phyloP scores from a whole-genome alignment of 2,113 vertebrate genomes.

The Cacatua alba region DNA sequence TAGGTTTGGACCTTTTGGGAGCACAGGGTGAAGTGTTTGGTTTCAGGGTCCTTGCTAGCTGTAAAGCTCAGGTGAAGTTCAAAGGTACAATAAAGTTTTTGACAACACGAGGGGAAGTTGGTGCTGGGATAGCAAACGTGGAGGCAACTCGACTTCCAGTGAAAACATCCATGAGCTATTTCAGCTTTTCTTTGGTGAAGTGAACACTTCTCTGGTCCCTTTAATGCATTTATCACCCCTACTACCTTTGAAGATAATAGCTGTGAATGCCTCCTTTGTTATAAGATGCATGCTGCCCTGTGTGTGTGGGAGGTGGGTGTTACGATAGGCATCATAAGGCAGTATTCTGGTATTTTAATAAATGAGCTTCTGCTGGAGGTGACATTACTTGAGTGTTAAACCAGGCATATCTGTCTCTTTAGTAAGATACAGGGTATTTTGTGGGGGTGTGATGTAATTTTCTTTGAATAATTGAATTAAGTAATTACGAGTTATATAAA shows the following conservation, averaged over 20 bases:
- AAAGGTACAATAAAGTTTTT: not conserved
- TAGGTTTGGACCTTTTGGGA: not conserved
- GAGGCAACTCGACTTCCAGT: not conserved
- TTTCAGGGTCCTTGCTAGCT: not conserved
- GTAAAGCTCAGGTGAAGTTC: not conserved
- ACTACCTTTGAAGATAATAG: conserved; percentile 45
- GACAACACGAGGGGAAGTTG: not conserved
- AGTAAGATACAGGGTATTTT: conserved; percentile 40
- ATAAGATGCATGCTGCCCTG: conserved; percentile 1
- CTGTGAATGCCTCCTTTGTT: conserved; percentile 61
- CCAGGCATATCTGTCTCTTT: conserved; percentile 60
- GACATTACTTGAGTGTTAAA: conserved; percentile 61
- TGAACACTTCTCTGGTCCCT: conserved; percentile 2
- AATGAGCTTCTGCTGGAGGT: conserved; percentile 60
- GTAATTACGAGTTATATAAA: conserved; percentile 59
- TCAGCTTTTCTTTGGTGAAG: not conserved
- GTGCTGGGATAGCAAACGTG: not conserved
- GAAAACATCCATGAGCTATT: not conserved
- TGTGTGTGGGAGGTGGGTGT: conserved; percentile 61
- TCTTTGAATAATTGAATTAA: conserved; percentile 71
- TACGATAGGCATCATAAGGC: conserved; percentile 55
- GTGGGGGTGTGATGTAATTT: conserved; percentile 54
- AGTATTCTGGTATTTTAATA: conserved; percentile 65
- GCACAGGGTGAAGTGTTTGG: not conserved
- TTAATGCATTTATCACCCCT: conserved; percentile 1